Evolutionary conservation across 2,888 invertebrate species (phyloP), one percentile per base, ranked within the genome.

Genomic region (Drosophila infuscata): DNA sequence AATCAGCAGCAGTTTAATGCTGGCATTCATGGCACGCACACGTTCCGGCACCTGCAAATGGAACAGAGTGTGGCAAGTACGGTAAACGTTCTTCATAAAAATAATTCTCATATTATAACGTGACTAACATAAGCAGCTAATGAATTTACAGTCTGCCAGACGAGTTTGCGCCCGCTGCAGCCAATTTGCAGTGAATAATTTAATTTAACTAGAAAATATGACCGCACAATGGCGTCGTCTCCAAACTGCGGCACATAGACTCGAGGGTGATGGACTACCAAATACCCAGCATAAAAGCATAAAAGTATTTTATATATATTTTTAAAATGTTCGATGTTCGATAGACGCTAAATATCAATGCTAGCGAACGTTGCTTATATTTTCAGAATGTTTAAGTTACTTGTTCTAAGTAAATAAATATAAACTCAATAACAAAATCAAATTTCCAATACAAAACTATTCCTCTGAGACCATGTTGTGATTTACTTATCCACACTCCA

Each of bases 1-100:
- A 90, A 99, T 98, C 83, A 99, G 94, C 76, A 99, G 95, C 70
- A 99, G 94, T 88, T 98, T 97, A 73, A 98, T 96, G 91, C 97
- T 96, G 11, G 97, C 95, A 94, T 99, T 99, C 98, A 99, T 98
- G 70, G 97, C 97, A 82, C 96, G 95, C 62, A 99, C 98, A 77
- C 99, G 94, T 93, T 98, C 97, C 15, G 99, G 99, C 38, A 98
- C 99, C 96, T 97, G 79, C 35, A 67, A 76, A 46, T 54, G 30
- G 3, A 25, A 57, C 32, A 35, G 17, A 5, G n/a, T 8, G 38
- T 29, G 3, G n/a, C 7, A 8, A 15, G 29, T 11, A 15, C 8
- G 25, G 33, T 20, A 49, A 59, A 17, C 9, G 49, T 17, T 12
- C 51, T 32, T 12, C 56, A 38, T n/a, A n/a, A 32, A 32, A 36